Conservation (phyloP, 2,888 invertebrate genomes). For the Masnerella sp. region DNA sequence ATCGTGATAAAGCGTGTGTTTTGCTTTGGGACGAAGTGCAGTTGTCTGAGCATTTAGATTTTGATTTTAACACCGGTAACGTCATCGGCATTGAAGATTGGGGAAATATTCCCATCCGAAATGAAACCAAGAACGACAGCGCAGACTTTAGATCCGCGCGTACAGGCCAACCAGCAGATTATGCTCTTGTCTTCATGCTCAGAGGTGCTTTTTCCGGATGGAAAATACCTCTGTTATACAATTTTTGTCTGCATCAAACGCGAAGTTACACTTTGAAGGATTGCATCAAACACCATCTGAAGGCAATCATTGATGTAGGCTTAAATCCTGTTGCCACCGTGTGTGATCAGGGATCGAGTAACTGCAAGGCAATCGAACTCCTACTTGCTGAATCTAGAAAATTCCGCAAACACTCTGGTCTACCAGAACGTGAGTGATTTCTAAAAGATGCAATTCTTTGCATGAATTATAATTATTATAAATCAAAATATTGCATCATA, state of each 20-base stretch:
- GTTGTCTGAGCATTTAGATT: neutral
- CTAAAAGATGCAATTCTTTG: no score
- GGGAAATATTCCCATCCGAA: no score
- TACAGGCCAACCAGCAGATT: constrained; percentile 3
- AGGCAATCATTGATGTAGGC: neutral
- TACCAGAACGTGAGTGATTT: constrained; percentile 8
- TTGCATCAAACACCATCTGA: constrained; percentile 9
- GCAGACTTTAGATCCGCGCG: neutral
- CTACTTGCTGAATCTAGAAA: neutral
- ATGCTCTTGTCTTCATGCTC: constrained; percentile 20
- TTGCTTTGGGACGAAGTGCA: constrained; percentile 11
- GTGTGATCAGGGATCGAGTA: neutral
- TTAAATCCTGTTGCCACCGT: neutral
- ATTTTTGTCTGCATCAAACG: constrained; percentile 2
- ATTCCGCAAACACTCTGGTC: neutral
- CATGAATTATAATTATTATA: no score
- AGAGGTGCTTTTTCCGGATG: neutral
- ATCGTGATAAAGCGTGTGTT: neutral
- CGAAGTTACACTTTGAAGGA: neutral
- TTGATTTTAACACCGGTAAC: neutral
- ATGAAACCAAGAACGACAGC: no score
- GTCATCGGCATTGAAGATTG: constrained; percentile 12
- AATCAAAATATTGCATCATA: no score
- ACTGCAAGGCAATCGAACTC: neutral
- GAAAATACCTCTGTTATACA: constrained; percentile 12